Percentiles rank a stretch among this genome's conserved stretches.
Conservation (phyloP, 2,113 vertebrate genomes). For the Mixornis gularis region DNA sequence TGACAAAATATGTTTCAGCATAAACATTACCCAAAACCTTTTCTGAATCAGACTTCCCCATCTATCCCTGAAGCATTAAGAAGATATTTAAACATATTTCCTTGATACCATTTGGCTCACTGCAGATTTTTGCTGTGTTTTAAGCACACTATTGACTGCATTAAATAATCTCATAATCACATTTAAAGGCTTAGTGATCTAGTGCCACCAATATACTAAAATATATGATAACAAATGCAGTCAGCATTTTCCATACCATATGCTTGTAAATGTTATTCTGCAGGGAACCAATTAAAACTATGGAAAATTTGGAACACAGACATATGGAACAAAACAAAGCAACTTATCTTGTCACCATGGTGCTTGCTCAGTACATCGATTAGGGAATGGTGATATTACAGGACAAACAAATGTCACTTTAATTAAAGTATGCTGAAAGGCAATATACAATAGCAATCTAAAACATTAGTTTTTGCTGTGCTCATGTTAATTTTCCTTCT, state of each 20-base stretch:
- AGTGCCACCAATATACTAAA: slow-evolving; percentile 64
- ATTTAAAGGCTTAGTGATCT: slow-evolving; percentile 61
- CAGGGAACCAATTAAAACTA: slow-evolving; percentile 90
- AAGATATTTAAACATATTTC: neutral
- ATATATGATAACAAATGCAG: slow-evolving; percentile 75
- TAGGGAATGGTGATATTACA: slow-evolving; percentile 65
- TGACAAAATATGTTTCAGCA: neutral
- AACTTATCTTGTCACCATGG: slow-evolving; percentile 79
- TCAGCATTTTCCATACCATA: slow-evolving; percentile 83
- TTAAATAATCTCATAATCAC: slow-evolving; percentile 67
- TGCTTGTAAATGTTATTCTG: slow-evolving; percentile 81
- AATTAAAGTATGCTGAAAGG: slow-evolving; percentile 64
- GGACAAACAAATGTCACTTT: slow-evolving; percentile 70
- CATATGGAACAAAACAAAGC: slow-evolving; percentile 80
- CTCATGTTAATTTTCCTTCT: slow-evolving; percentile 16
- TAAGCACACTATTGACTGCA: slow-evolving; percentile 36
- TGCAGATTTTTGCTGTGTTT: slow-evolving; percentile 24
- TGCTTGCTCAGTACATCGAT: slow-evolving; percentile 79
- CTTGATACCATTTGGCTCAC: slow-evolving; percentile 13
- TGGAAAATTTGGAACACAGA: slow-evolving; percentile 82
- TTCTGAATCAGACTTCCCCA: neutral
- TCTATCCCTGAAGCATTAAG: neutral
- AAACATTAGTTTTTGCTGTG: neutral
- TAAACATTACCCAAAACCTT: neutral
- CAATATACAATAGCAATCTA: neutral